phyloP scores from a whole-genome alignment of 2,888 invertebrate species.

The Byasa hedistus region DNA sequence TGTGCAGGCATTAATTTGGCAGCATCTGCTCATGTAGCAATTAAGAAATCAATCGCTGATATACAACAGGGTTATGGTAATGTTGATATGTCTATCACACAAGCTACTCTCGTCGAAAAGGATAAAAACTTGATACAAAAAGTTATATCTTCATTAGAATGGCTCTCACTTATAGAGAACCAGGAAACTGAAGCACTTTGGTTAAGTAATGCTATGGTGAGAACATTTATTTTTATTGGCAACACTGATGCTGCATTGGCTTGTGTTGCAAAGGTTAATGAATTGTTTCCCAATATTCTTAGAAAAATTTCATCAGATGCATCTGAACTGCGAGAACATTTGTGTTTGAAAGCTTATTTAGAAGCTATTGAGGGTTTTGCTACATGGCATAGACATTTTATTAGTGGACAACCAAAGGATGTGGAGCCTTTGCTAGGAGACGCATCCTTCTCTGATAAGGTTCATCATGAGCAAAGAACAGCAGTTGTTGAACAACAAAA shows the following conservation, averaged over 20 bases:
- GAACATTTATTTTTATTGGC: constrained; percentile 88
- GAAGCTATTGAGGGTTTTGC: constrained; percentile 93
- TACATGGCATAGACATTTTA: constrained; percentile 92
- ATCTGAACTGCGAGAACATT: constrained; percentile 86
- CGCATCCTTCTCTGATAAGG: constrained; percentile 91
- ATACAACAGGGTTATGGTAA: constrained; percentile 73
- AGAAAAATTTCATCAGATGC: constrained; percentile 64
- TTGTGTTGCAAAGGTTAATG: constrained; percentile 77
- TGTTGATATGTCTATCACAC: constrained; percentile 81
- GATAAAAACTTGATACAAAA: constrained; percentile 66
- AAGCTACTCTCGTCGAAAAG: constrained; percentile 82
- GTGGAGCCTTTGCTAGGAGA: constrained; percentile 80
- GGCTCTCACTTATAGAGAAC: constrained; percentile 88
- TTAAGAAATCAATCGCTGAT: constrained; percentile 83
- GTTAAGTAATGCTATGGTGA: constrained; percentile 93
- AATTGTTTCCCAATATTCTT: constrained; percentile 63
- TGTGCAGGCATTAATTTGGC: constrained; percentile 90
- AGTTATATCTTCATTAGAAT: constrained; percentile 85
- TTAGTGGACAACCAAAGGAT: constrained; percentile 88
- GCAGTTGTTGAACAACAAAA: constrained; percentile 89
- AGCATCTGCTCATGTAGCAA: constrained; percentile 90
- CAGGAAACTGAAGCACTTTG: constrained; percentile 90
- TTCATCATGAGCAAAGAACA: constrained; percentile 91
- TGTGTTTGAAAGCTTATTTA: constrained; percentile 92
- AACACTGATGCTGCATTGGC: constrained; percentile 91